Percentiles rank a stretch among this genome's conserved stretches.
Conservation (phyloP, 2,113 vertebrate genomes). For the Xiphias gladius region DNA sequence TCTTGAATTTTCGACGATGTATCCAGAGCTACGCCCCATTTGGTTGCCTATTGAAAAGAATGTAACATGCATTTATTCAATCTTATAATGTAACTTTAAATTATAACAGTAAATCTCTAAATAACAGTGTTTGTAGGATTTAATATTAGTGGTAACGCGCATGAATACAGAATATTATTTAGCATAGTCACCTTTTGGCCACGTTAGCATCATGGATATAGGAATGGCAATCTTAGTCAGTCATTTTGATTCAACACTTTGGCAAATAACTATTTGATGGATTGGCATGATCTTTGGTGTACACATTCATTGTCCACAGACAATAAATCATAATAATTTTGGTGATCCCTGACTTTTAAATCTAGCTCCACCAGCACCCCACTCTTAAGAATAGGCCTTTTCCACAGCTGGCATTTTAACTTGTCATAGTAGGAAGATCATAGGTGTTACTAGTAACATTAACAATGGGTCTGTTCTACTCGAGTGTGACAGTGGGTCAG, state of each 20-base stretch:
- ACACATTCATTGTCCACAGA: neutral
- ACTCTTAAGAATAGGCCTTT: no score
- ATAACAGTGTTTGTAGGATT: neutral
- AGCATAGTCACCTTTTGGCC: neutral
- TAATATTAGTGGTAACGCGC: neutral
- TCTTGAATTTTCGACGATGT: constrained; percentile 29
- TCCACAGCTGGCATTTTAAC: no score
- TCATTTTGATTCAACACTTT: neutral
- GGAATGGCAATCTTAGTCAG: neutral
- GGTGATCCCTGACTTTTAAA: constrained; percentile 7
- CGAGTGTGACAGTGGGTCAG: no score
- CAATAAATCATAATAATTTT: neutral
- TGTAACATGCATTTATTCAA: neutral
- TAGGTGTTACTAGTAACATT: no score
- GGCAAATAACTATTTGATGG: neutral
- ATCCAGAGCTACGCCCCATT: neutral
- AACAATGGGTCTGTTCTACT: no score
- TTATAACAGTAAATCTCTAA: neutral
- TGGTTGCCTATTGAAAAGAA: neutral
- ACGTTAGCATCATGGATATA: neutral
- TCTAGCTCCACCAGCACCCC: neutral
- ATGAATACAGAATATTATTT: neutral
- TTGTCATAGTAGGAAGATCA: no score
- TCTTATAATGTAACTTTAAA: neutral
- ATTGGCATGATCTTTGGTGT: neutral